A percentile compares a stretch with the other conserved stretches of the same genome.
Evolutionary conservation across 2,113 vertebrate species (phyloP).

Genomic region (Austrofundulus limnaeus): DNA sequence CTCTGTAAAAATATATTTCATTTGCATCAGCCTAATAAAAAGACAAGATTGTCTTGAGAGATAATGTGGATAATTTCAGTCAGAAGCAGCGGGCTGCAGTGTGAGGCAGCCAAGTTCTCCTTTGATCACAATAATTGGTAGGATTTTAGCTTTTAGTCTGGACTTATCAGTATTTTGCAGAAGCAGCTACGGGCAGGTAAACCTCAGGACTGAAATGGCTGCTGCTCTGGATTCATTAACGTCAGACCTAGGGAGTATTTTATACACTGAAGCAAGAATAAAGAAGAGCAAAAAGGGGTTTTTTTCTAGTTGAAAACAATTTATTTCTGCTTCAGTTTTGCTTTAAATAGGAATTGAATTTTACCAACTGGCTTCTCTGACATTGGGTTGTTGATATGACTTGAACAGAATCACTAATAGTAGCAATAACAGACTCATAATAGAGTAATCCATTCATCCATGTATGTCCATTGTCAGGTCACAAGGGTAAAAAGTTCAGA

Average conservation of each 20-base stretch:
- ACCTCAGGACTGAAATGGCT: neutral
- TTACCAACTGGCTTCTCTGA: no score
- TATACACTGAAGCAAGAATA: neutral
- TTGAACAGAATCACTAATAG: no score
- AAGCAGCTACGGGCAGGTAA: neutral
- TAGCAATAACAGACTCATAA: no score
- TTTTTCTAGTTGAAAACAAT: neutral
- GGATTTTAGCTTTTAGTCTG: neutral
- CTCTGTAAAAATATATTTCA: neutral
- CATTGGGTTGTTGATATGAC: no score
- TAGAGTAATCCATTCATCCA: no score
- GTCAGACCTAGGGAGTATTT: neutral
- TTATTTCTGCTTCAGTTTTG: neutral
- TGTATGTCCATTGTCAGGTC: no score
- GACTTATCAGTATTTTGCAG: neutral
- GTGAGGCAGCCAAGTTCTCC: neutral
- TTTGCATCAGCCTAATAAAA: neutral
- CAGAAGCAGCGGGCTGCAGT: neutral
- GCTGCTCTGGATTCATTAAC: neutral
- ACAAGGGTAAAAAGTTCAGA: no score
- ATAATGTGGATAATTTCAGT: neutral
- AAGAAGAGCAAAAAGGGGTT: neutral
- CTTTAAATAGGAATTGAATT: no score
- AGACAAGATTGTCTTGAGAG: neutral
- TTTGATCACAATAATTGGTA: neutral